A percentile compares a stretch with the other conserved stretches of the same genome.
phyloP scores from a whole-genome alignment of 2,113 vertebrate species.

The Dinomys branickii region DNA sequence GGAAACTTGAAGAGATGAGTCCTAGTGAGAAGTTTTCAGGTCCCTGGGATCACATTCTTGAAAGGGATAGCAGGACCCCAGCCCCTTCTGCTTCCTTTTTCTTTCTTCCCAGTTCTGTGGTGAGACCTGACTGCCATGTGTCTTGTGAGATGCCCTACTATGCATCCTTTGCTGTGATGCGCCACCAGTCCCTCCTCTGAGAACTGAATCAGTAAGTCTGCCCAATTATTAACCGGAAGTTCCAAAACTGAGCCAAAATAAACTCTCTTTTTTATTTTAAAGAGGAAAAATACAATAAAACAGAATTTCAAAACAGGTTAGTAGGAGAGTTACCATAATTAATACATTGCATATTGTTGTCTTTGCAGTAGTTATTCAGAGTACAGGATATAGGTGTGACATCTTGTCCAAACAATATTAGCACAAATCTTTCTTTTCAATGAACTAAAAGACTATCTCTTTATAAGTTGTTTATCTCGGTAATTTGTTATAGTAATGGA shows the following conservation, averaged over 20 bases:
- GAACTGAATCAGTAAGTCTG: neutral
- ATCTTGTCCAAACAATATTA: too few relatives aligned
- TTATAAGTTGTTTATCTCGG: neutral
- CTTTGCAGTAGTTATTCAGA: too few relatives aligned
- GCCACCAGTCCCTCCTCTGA: too few relatives aligned
- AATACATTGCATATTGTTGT: too few relatives aligned
- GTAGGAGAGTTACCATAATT: too few relatives aligned
- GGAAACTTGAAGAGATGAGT: neutral
- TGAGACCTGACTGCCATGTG: neutral
- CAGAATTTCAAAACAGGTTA: too few relatives aligned
- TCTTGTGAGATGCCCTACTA: neutral
- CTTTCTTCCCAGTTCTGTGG: neutral
- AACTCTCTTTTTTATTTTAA: neutral
- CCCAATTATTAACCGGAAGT: neutral
- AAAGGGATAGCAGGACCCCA: neutral
- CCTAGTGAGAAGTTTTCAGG: neutral
- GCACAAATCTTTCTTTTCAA: too few relatives aligned
- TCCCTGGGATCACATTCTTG: neutral
- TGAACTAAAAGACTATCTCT: too few relatives aligned
- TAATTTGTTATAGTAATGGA: neutral
- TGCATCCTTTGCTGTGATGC: neutral
- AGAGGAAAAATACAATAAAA: too few relatives aligned
- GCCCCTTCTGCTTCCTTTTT: neutral
- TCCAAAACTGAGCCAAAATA: neutral
- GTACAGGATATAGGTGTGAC: too few relatives aligned